These are phyloP conservation scores for Ophion slaviceki DNA, from an alignment of 2,888 invertebrate species.

Conservation along the genomic window DNA sequence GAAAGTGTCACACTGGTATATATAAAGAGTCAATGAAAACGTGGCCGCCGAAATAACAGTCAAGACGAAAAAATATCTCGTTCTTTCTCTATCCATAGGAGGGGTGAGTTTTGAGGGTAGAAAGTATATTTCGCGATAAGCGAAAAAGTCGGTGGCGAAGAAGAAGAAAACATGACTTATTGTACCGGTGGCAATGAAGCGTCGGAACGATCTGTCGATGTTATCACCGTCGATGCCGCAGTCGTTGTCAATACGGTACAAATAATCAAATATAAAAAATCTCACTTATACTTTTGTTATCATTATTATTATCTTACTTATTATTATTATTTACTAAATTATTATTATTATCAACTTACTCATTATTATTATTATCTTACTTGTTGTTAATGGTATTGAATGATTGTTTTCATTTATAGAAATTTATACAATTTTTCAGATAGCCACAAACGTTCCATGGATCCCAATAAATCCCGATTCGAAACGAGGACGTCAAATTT, in stretches of 20 bases:
- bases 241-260: slow-evolving; percentile 57
- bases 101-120: slow-evolving; percentile 2
- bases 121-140: not conserved
- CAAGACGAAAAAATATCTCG: not conserved
- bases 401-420: not conserved
- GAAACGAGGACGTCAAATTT: slow-evolving; percentile 83
- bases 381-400: not conserved
- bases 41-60: slow-evolving; percentile 2
- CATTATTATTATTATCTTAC: not conserved
- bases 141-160: not conserved
- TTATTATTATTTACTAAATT: no score
- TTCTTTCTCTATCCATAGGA: not conserved
- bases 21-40: slow-evolving; percentile 20
- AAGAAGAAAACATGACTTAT: slow-evolving; percentile 58
- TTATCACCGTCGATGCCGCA: slow-evolving; percentile 22
- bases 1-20: no score
- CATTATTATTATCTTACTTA: not conserved
- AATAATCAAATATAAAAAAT: not conserved
- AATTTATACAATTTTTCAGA: slow-evolving; percentile 40
- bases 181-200: slow-evolving; percentile 50
- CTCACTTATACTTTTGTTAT: not conserved
- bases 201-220: slow-evolving; percentile 47
- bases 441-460: slow-evolving; percentile 64
- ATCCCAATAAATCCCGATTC: slow-evolving; percentile 70
- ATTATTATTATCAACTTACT: not conserved